A percentile compares a stretch with the other conserved stretches of the same genome.
phyloP scores from a whole-genome alignment of 2,113 vertebrate genomes.

The Chaetodon auriga region DNA sequence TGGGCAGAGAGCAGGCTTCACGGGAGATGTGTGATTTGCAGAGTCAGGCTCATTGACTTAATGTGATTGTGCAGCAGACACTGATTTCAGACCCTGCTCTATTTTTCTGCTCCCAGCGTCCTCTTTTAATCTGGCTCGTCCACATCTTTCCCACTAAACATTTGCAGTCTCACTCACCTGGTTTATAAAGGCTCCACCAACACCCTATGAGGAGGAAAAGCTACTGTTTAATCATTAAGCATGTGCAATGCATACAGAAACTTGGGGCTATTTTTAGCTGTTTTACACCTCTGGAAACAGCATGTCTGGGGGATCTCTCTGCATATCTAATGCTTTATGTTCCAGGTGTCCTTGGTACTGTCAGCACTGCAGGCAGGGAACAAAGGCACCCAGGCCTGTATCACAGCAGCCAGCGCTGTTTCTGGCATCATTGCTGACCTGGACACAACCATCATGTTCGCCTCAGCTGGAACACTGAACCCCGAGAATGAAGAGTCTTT shows the following conservation, averaged over 20 bases:
- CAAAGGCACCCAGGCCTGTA: constrained; percentile 98
- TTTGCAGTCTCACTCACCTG: neutral
- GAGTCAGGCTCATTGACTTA: constrained; percentile 51
- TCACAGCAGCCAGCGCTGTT: constrained; percentile 95
- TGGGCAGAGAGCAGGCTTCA: constrained; percentile 18
- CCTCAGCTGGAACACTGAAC: constrained; percentile 95
- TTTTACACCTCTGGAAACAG: constrained; percentile 17
- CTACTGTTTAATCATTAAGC: constrained; percentile 24
- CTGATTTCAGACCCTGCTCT: constrained; percentile 30
- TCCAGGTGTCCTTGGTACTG: constrained; percentile 95
- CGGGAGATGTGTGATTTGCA: constrained; percentile 45
- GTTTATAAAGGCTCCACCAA: neutral
- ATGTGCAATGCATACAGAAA: neutral
- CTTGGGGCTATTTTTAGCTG: neutral
- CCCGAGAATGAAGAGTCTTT: constrained; percentile 97
- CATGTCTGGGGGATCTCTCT: constrained; percentile 10
- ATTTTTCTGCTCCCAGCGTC: constrained; percentile 10
- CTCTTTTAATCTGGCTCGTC: constrained; percentile 35
- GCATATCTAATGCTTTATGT: constrained; percentile 32
- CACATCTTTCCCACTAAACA: constrained; percentile 20
- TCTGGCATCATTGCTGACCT: constrained; percentile 98
- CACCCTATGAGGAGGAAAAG: neutral
- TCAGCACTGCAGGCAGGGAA: constrained; percentile 98
- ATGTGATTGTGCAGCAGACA: constrained; percentile 50
- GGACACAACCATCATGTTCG: constrained; percentile 99